Conservation (phyloP, 2,797 vertebrate species). For the Leptatherina wallacei region DNA sequence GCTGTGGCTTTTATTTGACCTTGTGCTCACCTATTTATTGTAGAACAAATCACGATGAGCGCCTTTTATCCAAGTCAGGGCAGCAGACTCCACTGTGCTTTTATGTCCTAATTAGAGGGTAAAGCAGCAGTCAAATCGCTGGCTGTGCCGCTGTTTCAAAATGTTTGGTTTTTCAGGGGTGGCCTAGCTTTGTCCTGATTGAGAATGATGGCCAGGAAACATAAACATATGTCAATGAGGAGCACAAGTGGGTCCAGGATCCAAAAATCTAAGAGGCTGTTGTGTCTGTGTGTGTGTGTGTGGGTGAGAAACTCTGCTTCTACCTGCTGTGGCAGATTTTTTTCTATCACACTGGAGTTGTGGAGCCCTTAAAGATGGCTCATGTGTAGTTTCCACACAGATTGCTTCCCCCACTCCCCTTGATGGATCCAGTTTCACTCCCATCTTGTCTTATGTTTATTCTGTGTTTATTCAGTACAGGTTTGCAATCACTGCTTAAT, state of each 20-base stretch:
- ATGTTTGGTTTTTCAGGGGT: constrained; percentile 65
- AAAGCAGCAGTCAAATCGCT: constrained; percentile 48
- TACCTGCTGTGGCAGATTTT: constrained; percentile 60
- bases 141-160: constrained; percentile 49
- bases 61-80: constrained; percentile 51
- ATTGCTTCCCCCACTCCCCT: neutral
- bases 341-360: constrained; percentile 42
- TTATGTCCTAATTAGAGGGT: constrained; percentile 77
- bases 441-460: constrained; percentile 61
- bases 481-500: constrained; percentile 74
- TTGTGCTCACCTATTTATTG: constrained; percentile 26
- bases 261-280: constrained; percentile 15
- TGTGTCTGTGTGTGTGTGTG: neutral
- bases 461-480: constrained; percentile 69
- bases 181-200: constrained; percentile 73
- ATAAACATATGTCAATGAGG: constrained; percentile 57
- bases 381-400: constrained; percentile 38
- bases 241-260: constrained; percentile 43
- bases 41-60: constrained; percentile 26
- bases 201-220: constrained; percentile 61
- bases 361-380: constrained; percentile 64
- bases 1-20: constrained; percentile 45
- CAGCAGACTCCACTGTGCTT: constrained; percentile 54
- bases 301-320: constrained; percentile 17
- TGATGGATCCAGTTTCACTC: constrained; percentile 65